A percentile compares a stretch with the other conserved stretches of the same genome.
Conservation (phyloP, 2,113 vertebrate genomes). For the Sylvilagus bachmani region DNA sequence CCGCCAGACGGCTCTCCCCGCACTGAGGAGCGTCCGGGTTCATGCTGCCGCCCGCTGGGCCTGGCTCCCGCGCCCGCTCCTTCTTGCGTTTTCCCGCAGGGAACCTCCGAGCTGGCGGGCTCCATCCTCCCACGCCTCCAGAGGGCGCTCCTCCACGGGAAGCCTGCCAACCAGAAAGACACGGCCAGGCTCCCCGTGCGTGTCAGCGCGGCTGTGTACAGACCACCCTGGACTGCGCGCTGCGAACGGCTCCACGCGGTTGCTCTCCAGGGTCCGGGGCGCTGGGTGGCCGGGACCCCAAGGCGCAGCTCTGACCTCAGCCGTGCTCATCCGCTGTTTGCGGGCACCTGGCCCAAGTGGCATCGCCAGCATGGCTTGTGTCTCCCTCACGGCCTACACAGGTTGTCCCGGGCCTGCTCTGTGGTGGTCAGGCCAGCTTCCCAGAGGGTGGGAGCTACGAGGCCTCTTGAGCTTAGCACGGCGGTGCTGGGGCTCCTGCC, state of each 20-base stretch:
- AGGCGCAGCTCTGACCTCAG: neutral
- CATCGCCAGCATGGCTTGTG: neutral
- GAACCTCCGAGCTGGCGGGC: neutral
- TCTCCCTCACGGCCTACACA: neutral
- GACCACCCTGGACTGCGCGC: neutral
- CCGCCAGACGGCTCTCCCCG: neutral
- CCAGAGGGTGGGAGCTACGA: accelerated
- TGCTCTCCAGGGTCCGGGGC: too few relatives aligned
- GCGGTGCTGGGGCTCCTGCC: neutral
- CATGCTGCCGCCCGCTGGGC: neutral
- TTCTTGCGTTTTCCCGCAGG: neutral
- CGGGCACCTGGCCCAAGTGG: neutral
- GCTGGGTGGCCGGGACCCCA: too few relatives aligned
- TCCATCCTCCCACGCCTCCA: neutral
- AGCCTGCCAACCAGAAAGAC: neutral
- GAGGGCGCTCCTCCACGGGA: accelerated
- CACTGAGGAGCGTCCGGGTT: accelerated
- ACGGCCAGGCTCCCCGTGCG: neutral
- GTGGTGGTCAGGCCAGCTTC: neutral
- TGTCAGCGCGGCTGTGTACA: neutral
- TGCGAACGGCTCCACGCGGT: neutral
- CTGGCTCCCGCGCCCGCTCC: neutral
- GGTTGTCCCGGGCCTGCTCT: neutral
- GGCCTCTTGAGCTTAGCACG: neutral
- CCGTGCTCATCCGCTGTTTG: accelerated